Evolutionary conservation across 2,113 vertebrate genomes (phyloP).

Genomic region (Bungarus multicinctus): DNA sequence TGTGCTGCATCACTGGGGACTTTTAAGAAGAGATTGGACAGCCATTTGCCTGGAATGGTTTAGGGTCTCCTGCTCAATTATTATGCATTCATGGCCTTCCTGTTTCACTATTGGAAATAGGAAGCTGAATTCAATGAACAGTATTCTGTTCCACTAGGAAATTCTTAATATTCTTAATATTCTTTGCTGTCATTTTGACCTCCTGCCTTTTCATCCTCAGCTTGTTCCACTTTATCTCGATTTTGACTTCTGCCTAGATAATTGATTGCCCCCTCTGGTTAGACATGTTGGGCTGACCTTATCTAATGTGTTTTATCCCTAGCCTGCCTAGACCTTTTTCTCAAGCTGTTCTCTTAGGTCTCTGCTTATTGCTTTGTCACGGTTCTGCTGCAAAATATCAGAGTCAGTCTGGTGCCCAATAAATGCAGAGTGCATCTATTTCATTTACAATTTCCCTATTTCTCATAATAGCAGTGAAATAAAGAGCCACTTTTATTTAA

Average conservation of each 20-base stretch:
- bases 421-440: neutral
- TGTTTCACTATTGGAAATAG: neutral
- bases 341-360: neutral
- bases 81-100: neutral
- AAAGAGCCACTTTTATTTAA: neutral
- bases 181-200: neutral
- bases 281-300: neutral
- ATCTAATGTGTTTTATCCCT: neutral
- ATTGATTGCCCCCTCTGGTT: neutral
- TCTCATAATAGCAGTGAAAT: neutral
- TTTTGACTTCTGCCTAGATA: neutral
- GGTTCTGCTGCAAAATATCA: neutral
- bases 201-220: neutral
- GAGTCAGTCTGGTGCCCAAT: neutral
- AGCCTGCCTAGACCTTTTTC: neutral
- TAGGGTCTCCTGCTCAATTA: neutral
- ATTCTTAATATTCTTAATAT: neutral
- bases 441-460: neutral
- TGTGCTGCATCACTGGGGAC: neutral
- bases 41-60: neutral
- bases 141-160: neutral
- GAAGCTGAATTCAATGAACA: neutral
- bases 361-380: neutral
- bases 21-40: neutral
- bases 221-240: neutral